Evolutionary conservation across 1,140 invertebrate genomes (phyloP).

Genomic region (Wiebesia pumilae): DNA sequence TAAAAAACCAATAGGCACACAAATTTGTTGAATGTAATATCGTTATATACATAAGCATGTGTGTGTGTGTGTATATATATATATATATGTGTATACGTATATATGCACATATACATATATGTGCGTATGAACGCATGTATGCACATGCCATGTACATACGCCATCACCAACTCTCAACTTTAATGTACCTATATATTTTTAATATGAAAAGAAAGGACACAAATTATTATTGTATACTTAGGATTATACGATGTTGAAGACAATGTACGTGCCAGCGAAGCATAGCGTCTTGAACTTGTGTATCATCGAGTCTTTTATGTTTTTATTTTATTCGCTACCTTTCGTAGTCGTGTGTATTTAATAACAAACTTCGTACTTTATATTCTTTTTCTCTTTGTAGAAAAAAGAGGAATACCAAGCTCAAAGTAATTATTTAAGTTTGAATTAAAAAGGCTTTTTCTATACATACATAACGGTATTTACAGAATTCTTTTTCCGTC

Average conservation of each 20-base stretch:
- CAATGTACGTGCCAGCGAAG: slow-evolving; percentile 41
- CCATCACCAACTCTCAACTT: slow-evolving; percentile 34
- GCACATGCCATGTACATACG: slow-evolving; percentile 42
- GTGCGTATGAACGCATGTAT: background rate
- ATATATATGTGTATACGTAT: background rate
- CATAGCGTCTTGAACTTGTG: background rate
- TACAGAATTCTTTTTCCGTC: background rate
- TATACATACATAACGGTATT: slow-evolving; percentile 22
- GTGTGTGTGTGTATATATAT: background rate
- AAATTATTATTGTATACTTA: slow-evolving; percentile 48
- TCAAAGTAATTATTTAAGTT: slow-evolving; percentile 28
- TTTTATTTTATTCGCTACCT: slow-evolving; percentile 22
- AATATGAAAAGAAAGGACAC: slow-evolving; percentile 35
- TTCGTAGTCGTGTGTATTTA: slow-evolving; percentile 14
- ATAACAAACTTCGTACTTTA: slow-evolving; percentile 5
- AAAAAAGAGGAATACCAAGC: background rate
- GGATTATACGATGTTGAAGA: slow-evolving; percentile 26
- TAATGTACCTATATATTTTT: slow-evolving; percentile 52
- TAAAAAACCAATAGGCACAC: slow-evolving; percentile 25
- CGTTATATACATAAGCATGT: slow-evolving; percentile 23
- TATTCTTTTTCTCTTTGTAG: slow-evolving; percentile 3
- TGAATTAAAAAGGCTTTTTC: slow-evolving; percentile 38
- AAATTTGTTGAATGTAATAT: slow-evolving; percentile 45
- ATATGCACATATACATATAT: background rate
- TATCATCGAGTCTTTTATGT: slow-evolving; percentile 2